Evolutionary conservation across 2,113 vertebrate genomes (phyloP), one percentile per base, ranked within the genome.

Genomic region (Marcusenius ussheri): DNA sequence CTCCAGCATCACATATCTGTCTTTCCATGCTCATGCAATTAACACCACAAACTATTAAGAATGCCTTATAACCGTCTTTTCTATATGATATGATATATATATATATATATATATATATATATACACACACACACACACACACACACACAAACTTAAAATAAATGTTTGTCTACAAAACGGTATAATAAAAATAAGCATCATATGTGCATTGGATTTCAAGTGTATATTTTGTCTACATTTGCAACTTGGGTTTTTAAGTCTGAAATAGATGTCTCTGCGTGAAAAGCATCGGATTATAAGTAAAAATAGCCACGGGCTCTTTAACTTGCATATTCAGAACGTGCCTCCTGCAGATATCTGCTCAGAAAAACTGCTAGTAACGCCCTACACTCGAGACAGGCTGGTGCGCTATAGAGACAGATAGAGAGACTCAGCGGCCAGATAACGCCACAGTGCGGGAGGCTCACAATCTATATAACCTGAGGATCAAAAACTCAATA

Each of bases 351-450:
- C 74, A 90, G 91, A 89, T 58, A 84, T 80, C 83, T 90, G 62
- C 89, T 89, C 74, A 56, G 39, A 88, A 46, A 91, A 93, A 93
- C 92, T 92, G 62, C 53, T 93, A 94, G 94, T 93, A 93, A 94
- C 95, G 94, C 95, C 95, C 95, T 95, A 93, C 7, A 93, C 91
- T 90, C 88, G 92, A 93, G 90, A 91, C 91, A 92, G 90, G 91
- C 93, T 92, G 92, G 89, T 88, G 89, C 90, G 92, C 92, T 93
- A 70, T 70, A 70, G 62, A 31, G 62, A 70, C 5, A 92, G 93
- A 91, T 13, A 92, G 93, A 91, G 92, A 93, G 92, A 91, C 93
- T 92, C 93, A 91, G 83, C 45, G 21, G 45, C 77, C 0, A 90
- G 92, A 92, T 85, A 87, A 92, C 92, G 83, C 80, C 56, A 90